These are phyloP conservation scores for Salarias fasciatus DNA, from an alignment of 2,797 vertebrate species.

Conservation along the genomic window DNA sequence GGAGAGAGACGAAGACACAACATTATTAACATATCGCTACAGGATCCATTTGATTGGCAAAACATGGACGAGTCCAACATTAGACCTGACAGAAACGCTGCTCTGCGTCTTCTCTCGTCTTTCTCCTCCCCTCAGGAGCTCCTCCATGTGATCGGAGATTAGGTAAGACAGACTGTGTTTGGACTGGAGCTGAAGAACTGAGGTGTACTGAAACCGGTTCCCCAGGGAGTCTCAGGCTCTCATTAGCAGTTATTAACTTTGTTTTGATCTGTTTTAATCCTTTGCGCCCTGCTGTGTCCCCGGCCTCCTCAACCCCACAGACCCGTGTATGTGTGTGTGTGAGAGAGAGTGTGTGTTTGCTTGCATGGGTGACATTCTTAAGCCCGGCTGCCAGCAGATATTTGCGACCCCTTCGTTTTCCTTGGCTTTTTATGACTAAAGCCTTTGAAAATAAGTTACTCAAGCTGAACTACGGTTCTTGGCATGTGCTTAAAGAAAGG, in stretches of 20 bases:
- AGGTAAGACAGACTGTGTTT: constrained; percentile 44
- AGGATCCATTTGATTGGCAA: neutral
- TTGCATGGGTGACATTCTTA: constrained; percentile 55
- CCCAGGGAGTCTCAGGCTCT: constrained; percentile 71
- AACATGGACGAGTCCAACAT: constrained; percentile 7
- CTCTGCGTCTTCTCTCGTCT: neutral
- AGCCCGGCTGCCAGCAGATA: constrained; percentile 55
- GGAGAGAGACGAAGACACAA: constrained; percentile 33
- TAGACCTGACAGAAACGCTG: constrained; percentile 20
- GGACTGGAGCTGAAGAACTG: constrained; percentile 43
- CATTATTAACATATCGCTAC: neutral
- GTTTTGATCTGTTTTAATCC: constrained; percentile 86
- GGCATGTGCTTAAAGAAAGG: constrained; percentile 57
- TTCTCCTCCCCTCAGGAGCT: constrained; percentile 24
- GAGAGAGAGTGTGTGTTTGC: constrained; percentile 32
- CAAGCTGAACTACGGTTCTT: constrained; percentile 60
- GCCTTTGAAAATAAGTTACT: constrained; percentile 65
- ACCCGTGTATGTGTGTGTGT: constrained; percentile 4
- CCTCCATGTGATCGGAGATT: constrained; percentile 33
- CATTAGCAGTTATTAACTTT: constrained; percentile 84
- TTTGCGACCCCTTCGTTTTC: constrained; percentile 61
- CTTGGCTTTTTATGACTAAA: constrained; percentile 56
- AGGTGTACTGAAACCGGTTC: constrained; percentile 52
- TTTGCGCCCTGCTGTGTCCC: constrained; percentile 65
- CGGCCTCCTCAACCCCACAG: constrained; percentile 46